phyloP scores from a whole-genome alignment of 2,113 vertebrate genomes.

The Salvator merianae region DNA sequence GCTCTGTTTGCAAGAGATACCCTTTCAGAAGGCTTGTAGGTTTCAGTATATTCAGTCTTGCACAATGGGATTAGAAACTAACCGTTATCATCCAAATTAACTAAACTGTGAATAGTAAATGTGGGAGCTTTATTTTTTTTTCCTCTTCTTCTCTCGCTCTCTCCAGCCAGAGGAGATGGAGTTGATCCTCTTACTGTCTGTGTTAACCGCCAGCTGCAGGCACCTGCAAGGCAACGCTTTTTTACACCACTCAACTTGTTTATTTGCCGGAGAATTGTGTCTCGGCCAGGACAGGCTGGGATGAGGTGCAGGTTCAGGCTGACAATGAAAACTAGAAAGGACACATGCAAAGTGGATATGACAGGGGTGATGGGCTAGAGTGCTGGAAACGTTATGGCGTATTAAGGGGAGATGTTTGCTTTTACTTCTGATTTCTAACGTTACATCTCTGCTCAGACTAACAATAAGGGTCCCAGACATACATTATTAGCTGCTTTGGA shows the following conservation, averaged over 20 bases:
- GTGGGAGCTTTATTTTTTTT: conserved; percentile 39
- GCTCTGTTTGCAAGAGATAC: conserved; percentile 44
- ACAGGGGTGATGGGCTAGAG: neutral
- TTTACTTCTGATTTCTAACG: conserved; percentile 13
- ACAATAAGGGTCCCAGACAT: conserved; percentile 17
- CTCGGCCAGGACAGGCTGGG: neutral
- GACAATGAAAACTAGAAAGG: conserved; percentile 14
- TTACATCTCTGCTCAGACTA: conserved; percentile 8
- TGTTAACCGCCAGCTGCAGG: conserved; percentile 85
- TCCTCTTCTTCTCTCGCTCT: neutral
- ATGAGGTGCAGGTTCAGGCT: conserved; percentile 17
- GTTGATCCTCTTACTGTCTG: conserved; percentile 80
- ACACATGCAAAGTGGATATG: conserved; percentile 25
- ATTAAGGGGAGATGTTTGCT: conserved; percentile 15
- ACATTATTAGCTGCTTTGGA: conserved; percentile 5
- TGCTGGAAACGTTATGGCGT: conserved; percentile 31
- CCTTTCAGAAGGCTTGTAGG: conserved; percentile 52
- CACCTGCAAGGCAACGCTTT: conserved; percentile 60
- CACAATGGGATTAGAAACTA: conserved; percentile 78
- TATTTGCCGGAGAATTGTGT: conserved; percentile 46
- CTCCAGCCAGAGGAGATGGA: conserved; percentile 55
- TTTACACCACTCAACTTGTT: conserved; percentile 53
- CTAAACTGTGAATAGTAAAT: conserved; percentile 72
- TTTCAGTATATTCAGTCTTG: conserved; percentile 65
- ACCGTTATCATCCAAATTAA: conserved; percentile 80